Percentiles rank a stretch among this genome's conserved stretches.
These are phyloP conservation scores for Temnothorax unifasciatus DNA, from an alignment of 2,888 invertebrate genomes.

Conservation along the genomic window DNA sequence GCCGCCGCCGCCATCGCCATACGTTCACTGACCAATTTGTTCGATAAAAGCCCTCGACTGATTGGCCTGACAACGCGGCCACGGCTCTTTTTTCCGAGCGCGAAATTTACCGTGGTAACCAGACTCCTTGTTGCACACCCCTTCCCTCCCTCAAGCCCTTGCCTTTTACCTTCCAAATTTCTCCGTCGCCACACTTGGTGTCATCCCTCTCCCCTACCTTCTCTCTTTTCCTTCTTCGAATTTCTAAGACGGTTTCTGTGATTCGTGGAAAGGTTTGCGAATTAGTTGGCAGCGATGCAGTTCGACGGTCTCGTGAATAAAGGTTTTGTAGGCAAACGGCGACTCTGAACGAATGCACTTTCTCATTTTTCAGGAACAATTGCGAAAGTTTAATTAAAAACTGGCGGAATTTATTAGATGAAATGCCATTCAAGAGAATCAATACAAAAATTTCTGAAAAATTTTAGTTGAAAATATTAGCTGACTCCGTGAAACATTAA, in stretches of 20 bases:
- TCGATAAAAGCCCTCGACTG: conserved; percentile 84
- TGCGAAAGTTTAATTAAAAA: conserved; percentile 2
- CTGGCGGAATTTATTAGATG: neutral
- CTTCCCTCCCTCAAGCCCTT: conserved; percentile 6
- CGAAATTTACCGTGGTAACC: conserved; percentile 79
- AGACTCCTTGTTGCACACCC: conserved; percentile 41
- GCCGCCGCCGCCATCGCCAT: conserved; percentile 67
- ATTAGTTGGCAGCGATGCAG: conserved; percentile 42
- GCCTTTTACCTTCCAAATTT: conserved; percentile 51
- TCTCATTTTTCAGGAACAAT: neutral
- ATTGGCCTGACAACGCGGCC: conserved; percentile 83
- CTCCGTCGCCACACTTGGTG: neutral
- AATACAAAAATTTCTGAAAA: neutral
- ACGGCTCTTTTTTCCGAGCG: conserved; percentile 79
- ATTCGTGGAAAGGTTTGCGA: conserved; percentile 48
- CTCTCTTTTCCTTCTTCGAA: conserved; percentile 27
- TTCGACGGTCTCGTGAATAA: conserved; percentile 3
- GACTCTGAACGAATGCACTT: neutral
- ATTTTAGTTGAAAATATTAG: neutral
- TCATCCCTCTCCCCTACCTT: neutral
- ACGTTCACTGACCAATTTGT: conserved; percentile 84
- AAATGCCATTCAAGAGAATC: neutral
- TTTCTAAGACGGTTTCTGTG: conserved; percentile 34
- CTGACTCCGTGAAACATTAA: neutral
- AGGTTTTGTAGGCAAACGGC: neutral